Base-by-base conservation (phyloP, 2,113 vertebrate species). In the Tupaia chinensis region DNA sequence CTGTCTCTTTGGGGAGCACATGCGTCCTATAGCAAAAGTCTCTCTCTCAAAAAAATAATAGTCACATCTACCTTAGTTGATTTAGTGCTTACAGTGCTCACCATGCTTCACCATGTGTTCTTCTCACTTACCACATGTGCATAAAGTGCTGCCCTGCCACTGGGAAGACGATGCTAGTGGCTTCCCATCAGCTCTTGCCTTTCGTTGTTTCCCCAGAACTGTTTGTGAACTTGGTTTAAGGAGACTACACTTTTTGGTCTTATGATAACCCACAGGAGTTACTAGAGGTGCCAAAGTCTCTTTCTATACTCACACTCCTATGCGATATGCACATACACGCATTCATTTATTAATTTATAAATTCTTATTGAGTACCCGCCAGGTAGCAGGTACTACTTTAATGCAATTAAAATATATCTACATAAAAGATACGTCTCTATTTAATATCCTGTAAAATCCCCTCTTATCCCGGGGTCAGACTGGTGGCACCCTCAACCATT, bases 151-250 rank as follows among this genome's bases (percentile, higher is more conserved):
- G 17, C 10, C 2, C 80, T 68, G 79, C n/a, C 29, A 11, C 27
- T 68, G 1, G 15, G 29, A 58, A 63, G 56, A 76, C 0, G 1
- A 54, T 81, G 58, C 20, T 53, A 54, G 2, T 7, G n/a, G 15
- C 7, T 85, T 94, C 69, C 81, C 63, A 60, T 32, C 84, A 77
- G 63, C 25, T 72, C n/a, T 69, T 68, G 54, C 13, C 53, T 54
- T 86, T 87, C 44, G 60, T 80, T 85, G 20, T 60, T 95, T 93
- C 78, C 15, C 73, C 60, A 56, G 66, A 82, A 95, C 29, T 83
- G 16, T 70, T 80, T 68, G 44, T 68, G 54, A 79, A 53, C 25
- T 87, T 69, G 29, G 44, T 16, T 60, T 79, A 68, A 68, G 72
- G 76, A 80, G 82, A 76, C 32, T 29, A 68, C 56, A 88, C 8